These are phyloP conservation scores for Saccostrea glomerata DNA, from an alignment of 1,140 invertebrate genomes.

Conservation along the genomic window DNA sequence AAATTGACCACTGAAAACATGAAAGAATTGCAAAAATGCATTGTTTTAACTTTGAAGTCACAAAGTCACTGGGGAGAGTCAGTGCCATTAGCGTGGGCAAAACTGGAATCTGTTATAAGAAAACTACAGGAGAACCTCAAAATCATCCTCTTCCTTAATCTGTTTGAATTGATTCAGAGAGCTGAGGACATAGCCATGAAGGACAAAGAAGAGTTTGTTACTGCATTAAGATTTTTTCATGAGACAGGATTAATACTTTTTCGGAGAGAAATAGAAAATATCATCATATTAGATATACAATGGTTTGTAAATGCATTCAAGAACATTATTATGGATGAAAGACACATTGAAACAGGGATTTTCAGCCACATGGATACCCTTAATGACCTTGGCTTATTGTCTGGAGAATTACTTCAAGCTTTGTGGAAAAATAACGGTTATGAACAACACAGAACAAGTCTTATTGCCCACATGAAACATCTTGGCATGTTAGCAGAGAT, in stretches of 20 bases:
- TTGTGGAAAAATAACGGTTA: background rate
- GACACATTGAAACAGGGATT: background rate
- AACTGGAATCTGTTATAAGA: background rate
- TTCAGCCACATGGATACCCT: background rate
- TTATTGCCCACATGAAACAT: slow-evolving; percentile 11
- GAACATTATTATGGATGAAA: background rate
- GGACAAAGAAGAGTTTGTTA: background rate
- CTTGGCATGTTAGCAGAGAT: slow-evolving; percentile 4
- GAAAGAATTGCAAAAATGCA: background rate
- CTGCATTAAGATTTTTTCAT: background rate
- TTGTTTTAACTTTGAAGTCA: background rate
- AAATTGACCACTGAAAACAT: background rate
- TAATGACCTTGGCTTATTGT: background rate
- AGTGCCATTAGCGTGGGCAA: background rate
- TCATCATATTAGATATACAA: background rate
- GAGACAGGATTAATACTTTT: background rate
- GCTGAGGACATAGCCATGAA: background rate
- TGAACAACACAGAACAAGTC: background rate
- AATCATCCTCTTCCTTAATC: background rate
- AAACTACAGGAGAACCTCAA: background rate
- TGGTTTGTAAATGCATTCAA: slow-evolving; percentile 4
- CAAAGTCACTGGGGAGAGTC: background rate
- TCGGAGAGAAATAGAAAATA: background rate
- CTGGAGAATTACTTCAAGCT: background rate
- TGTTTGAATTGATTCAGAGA: background rate